Percentiles rank a stretch among this genome's conserved stretches.
Conservation (phyloP, 2,888 invertebrate species). For the Epistrophella euchroma region DNA sequence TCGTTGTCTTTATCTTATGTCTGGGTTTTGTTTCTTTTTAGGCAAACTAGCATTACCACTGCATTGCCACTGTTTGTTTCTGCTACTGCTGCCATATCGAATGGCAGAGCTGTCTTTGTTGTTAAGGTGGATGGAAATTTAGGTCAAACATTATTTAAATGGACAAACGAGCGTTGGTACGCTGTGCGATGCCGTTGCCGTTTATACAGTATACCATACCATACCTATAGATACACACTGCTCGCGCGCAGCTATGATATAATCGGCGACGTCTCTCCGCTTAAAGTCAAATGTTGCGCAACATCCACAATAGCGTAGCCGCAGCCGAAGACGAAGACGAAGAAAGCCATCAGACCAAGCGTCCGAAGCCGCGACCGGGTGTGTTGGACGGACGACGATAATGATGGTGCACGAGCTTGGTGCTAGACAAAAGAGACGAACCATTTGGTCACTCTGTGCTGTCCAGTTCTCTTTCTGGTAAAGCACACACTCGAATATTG, state of each 20-base stretch:
- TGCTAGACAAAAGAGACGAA: slow-evolving; percentile 71
- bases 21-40: slow-evolving; percentile 19
- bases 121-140: slow-evolving; percentile 78
- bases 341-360: slow-evolving; percentile 41
- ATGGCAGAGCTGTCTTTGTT: slow-evolving; percentile 69
- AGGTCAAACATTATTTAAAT: slow-evolving; percentile 79
- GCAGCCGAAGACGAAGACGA: slow-evolving; percentile 31
- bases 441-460: slow-evolving; percentile 64
- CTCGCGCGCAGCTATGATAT: slow-evolving; percentile 70
- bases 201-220: slow-evolving; percentile 43
- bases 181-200: slow-evolving; percentile 72
- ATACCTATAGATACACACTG: slow-evolving; percentile 15
- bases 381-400: neutral
- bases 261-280: slow-evolving; percentile 76
- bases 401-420: slow-evolving; percentile 21
- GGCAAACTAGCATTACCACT: slow-evolving; percentile 14
- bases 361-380: slow-evolving; percentile 30
- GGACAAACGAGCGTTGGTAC: slow-evolving; percentile 77
- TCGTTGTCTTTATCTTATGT: slow-evolving; percentile 20
- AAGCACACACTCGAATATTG: slow-evolving; percentile 57
- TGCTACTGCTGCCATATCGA: slow-evolving; percentile 48
- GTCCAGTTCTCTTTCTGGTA: slow-evolving; percentile 68
- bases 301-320: slow-evolving; percentile 72
- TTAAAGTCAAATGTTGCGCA: slow-evolving; percentile 76
- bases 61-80: slow-evolving; percentile 44